These are phyloP conservation scores for Apogon hyalosoma DNA, from an alignment of 2,797 vertebrate genomes.

Conservation along the genomic window DNA sequence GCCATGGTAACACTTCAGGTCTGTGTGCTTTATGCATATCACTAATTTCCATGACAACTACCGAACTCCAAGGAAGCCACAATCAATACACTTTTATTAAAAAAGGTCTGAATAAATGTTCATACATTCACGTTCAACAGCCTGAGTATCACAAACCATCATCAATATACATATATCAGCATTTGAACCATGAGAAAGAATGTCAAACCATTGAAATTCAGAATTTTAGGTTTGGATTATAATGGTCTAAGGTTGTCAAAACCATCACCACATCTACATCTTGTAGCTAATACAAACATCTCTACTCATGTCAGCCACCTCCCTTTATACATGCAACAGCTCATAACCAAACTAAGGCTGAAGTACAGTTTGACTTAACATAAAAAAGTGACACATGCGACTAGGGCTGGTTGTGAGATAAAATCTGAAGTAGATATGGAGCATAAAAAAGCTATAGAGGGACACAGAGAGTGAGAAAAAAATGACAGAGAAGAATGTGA, in stretches of 20 bases:
- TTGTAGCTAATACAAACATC: not conserved
- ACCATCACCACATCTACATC: not conserved
- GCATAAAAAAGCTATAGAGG: not conserved
- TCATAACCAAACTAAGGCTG: not conserved
- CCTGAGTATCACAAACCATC: conserved; percentile 22
- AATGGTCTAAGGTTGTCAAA: not conserved
- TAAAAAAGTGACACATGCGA: not conserved
- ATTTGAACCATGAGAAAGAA: conserved; percentile 35
- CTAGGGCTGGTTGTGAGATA: not conserved
- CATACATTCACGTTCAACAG: conserved; percentile 7
- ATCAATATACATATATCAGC: conserved; percentile 9
- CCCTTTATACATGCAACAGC: not conserved
- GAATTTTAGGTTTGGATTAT: conserved; percentile 3
- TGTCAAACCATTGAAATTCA: conserved; percentile 10
- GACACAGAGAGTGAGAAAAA: conserved; percentile 4
- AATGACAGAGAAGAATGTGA: conserved; percentile 62
- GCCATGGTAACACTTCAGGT: conserved; percentile 35
- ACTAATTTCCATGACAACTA: conserved; percentile 42
- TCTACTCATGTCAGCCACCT: not conserved
- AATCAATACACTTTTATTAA: not conserved
- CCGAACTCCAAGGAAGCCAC: not conserved
- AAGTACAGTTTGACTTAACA: not conserved
- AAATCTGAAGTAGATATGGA: not conserved
- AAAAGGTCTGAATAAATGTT: not conserved
- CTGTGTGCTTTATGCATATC: not conserved